Evolutionary conservation across 1,140 invertebrate species (phyloP).

Genomic region (Papilio dardanus): DNA sequence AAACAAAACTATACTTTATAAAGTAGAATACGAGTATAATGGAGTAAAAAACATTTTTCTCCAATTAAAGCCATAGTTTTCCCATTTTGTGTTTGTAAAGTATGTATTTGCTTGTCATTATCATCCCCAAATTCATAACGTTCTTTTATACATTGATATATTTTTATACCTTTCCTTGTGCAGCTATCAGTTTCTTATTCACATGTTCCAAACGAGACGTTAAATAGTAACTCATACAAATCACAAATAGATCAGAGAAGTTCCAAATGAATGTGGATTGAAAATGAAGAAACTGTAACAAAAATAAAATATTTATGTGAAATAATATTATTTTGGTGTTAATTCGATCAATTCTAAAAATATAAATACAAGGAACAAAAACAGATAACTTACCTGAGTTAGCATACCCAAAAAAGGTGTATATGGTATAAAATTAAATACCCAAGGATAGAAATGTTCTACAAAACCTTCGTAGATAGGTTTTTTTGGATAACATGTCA

Average conservation of each 20-base stretch:
- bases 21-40: too few relatives aligned
- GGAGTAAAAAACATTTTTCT: too few relatives aligned
- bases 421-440: constrained; percentile 66
- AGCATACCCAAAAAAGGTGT: constrained; percentile 54
- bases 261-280: constrained; percentile 85
- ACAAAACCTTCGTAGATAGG: constrained; percentile 60
- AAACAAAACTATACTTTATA: not conserved
- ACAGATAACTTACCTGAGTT: constrained; percentile 63
- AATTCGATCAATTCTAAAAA: too few relatives aligned
- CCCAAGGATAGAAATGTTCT: constrained; percentile 66
- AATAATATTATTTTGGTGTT: too few relatives aligned
- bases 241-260: constrained; percentile 85
- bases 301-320: too few relatives aligned
- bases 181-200: constrained; percentile 81
- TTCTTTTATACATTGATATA: not conserved
- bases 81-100: too few relatives aligned
- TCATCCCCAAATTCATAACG: too few relatives aligned
- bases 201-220: constrained; percentile 83
- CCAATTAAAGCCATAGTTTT: too few relatives aligned
- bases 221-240: constrained; percentile 84
- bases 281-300: constrained; percentile 82
- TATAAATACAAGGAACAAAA: not conserved
- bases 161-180: constrained; percentile 73
- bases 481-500: constrained; percentile 48
- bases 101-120: too few relatives aligned